Conservation (phyloP, 2,888 invertebrate genomes). For the Hartigia nigra region DNA sequence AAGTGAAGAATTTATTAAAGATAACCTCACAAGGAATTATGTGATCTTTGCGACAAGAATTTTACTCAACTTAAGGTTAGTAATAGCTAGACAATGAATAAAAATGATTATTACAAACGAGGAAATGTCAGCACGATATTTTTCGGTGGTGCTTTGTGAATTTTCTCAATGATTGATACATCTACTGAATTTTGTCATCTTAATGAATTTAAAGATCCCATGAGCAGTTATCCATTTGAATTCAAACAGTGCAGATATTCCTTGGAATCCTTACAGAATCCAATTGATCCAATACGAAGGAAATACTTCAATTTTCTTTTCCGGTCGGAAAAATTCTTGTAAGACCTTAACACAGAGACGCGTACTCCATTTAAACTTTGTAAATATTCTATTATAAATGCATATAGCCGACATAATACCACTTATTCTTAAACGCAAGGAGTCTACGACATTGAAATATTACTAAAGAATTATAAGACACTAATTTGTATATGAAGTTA, state of each 20-base stretch:
- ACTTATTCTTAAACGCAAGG: background rate
- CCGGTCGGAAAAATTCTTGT: background rate
- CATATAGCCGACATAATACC: background rate
- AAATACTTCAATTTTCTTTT: background rate
- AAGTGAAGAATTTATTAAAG: background rate
- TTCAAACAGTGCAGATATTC: background rate
- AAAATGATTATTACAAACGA: conserved; percentile 9
- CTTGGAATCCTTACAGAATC: background rate
- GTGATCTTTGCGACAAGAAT: background rate
- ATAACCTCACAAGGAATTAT: background rate
- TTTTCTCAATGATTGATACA: background rate
- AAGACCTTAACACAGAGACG: background rate
- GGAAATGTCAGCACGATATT: background rate
- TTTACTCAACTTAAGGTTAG: conserved; percentile 14
- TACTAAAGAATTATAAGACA: background rate
- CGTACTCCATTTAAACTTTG: background rate
- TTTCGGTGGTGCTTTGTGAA: background rate
- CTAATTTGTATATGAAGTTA: background rate
- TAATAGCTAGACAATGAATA: conserved; percentile 18
- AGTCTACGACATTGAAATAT: background rate
- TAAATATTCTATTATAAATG: background rate
- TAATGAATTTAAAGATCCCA: background rate
- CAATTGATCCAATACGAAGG: background rate
- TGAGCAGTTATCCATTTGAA: background rate
- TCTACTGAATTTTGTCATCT: background rate